Base-by-base conservation (phyloP, 2,888 invertebrate genomes). In the Drosophila neoperkinsi region DNA sequence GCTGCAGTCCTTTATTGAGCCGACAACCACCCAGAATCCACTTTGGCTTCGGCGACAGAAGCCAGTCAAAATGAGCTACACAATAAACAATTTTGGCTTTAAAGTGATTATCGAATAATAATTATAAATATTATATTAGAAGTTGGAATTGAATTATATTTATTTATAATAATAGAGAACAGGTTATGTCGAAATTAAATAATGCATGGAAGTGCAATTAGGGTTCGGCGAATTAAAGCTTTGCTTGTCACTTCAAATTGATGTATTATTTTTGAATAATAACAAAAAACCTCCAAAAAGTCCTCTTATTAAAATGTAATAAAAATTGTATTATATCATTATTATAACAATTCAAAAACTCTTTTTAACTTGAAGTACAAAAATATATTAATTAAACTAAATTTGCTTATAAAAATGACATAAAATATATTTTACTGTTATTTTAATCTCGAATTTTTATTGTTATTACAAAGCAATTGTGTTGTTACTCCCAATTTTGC, bases 1-100 rank as follows among this genome's bases (percentile, higher is more conserved):
- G 77, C 88, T 87, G 87, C 87, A 87, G 86, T 90, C 90, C 83
- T 88, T 87, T 90, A 87, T 90, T 67, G 77, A 63, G 81, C 75
- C 79, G 25, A 55, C 51, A 16, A 46, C 65, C 65, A 77, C 68
- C 55, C 63, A 56, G 38, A 38, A 59, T 61, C 53, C 71, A 65
- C 73, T 76, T 76, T 71, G 76, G 76, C 70, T 76, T 76, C 76
- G 65, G 50, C 69, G 51, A 34, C 68, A 51, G 62, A 56, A 51
- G 62, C 56, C 66, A 46, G 34, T 21, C 38, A 46, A 53, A 61
- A 31, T 46, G 43, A 43, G 31, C 16, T 11, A 31, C 57, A 57
- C 57, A 10, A 7, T 5, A 10, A 57, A 41, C 18, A 57, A 57
- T 28, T 28, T 33, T 9, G 0, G 46, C 5, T 21, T 46, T 16